phyloP scores from a whole-genome alignment of 2,113 vertebrate genomes.

The Rhynchopsitta pachyrhyncha region DNA sequence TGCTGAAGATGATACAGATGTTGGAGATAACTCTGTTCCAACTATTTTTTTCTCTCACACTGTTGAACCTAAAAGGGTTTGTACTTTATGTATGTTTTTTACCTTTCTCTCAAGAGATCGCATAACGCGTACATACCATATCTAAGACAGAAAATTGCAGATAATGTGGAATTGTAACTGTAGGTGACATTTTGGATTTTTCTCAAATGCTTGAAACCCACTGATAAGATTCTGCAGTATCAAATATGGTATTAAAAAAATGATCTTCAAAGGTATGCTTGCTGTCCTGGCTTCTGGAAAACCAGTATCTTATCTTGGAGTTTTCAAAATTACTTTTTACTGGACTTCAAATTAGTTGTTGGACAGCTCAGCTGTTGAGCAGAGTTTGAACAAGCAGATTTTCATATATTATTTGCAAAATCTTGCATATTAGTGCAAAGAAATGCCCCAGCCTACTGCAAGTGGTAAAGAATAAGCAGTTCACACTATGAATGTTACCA shows the following conservation, averaged over 20 bases:
- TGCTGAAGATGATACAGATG: conserved; percentile 49
- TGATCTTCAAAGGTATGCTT: neutral
- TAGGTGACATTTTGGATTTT: neutral
- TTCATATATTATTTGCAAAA: neutral
- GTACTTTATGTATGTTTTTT: conserved; percentile 36
- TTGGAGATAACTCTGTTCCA: conserved; percentile 77
- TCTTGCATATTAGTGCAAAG: neutral
- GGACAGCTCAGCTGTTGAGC: neutral
- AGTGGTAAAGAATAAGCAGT: neutral
- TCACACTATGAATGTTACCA: neutral
- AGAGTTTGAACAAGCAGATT: neutral
- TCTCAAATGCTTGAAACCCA: neutral
- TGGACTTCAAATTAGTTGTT: neutral
- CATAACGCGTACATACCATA: neutral
- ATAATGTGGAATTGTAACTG: neutral
- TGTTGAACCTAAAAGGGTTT: conserved; percentile 92
- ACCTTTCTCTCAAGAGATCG: neutral
- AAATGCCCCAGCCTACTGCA: neutral
- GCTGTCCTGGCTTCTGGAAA: neutral
- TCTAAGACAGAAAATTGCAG: neutral
- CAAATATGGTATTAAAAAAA: neutral
- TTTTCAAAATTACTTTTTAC: neutral
- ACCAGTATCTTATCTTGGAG: neutral
- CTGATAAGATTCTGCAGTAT: neutral
- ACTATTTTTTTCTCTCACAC: conserved; percentile 95